These are phyloP conservation scores for Lepidocyrtinus sp. DNA, from an alignment of 2,888 invertebrate species.

Conservation along the genomic window DNA sequence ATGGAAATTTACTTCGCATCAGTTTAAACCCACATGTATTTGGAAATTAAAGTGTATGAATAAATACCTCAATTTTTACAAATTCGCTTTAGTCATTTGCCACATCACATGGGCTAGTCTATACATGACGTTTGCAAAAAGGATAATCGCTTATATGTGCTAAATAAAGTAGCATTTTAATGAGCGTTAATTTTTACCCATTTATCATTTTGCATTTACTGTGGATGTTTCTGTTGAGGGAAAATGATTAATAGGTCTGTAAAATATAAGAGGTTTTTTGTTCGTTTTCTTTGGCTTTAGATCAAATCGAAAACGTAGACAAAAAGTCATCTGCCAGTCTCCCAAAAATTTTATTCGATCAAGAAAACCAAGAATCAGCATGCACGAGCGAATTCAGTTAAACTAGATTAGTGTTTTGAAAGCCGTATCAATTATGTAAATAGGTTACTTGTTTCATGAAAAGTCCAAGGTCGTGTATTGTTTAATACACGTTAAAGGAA, in stretches of 20 bases:
- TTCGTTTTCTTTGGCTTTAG: slow-evolving; percentile 35
- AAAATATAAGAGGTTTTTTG: slow-evolving; percentile 28
- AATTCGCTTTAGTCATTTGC: too few relatives aligned
- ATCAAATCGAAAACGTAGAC: slow-evolving; percentile 24
- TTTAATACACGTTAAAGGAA: not conserved
- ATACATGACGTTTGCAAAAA: too few relatives aligned
- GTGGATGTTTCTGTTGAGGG: slow-evolving; percentile 19
- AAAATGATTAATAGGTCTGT: slow-evolving; percentile 31
- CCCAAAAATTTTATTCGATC: slow-evolving; percentile 21
- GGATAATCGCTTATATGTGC: too few relatives aligned
- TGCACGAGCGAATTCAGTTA: not conserved
- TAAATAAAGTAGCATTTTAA: not conserved
- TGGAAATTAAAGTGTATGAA: too few relatives aligned
- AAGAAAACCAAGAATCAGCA: slow-evolving; percentile 2
- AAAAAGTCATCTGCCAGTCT: slow-evolving; percentile 30
- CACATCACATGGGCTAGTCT: too few relatives aligned
- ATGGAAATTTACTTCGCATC: not conserved
- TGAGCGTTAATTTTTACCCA: not conserved
- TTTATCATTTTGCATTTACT: not conserved
- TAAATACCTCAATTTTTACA: too few relatives aligned
- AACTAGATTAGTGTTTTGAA: not conserved
- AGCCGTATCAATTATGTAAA: not conserved
- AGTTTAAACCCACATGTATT: too few relatives aligned
- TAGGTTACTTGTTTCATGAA: not conserved
- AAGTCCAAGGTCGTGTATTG: not conserved